Base-by-base conservation (phyloP, 2,888 invertebrate genomes). In the Caenorhabditis sp. region DNA sequence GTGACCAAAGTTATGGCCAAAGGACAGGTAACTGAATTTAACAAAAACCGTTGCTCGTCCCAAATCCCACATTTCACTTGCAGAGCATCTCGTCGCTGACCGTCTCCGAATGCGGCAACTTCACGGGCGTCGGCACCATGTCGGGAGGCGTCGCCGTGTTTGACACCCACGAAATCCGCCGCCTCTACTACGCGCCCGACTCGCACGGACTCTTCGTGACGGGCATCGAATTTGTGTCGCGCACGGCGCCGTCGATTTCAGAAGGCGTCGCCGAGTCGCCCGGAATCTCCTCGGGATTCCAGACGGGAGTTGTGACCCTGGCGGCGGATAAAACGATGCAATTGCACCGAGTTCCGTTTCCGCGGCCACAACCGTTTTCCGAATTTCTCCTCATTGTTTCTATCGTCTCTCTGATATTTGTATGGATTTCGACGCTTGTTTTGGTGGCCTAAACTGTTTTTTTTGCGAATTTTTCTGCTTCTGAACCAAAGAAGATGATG, bases 151-250 rank as follows among this genome's bases (percentile, higher is more conserved):
- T 80, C 1, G 79, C 59, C 24, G 78, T 82, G 5, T 75, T 79
- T 37, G 82, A 82, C 45, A 81, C 83, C 0, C 78, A 79, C 55
- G 83, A 83, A 30, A 58, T 78, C 53, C 71, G 77, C 26, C 68
- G 63, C 4, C 62, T 84, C 3, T 61, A 75, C 20, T 80, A 53
- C 13, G 35, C 56, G 20, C 73, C 78, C 3, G 72, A 80, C 53
- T 66, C 83, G 1, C 97, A 98, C 92, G 94, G 93, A 88, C 95
- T 96, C 93, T 99, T 99, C 91, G 94, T 99, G 79, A 98, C 98
- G 58, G 96, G 96, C 11, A 91, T 99, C 83, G 94, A 95, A 91
- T 98, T 99, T 91, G 91, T 97, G 85, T 73, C 81, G 13, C 72
- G 59, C 17, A 45, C 35, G 0, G 43, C 82, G 6, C 52, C 65